phyloP scores from a whole-genome alignment of 2,797 vertebrate species.

The Phaenicophaeus curvirostris region DNA sequence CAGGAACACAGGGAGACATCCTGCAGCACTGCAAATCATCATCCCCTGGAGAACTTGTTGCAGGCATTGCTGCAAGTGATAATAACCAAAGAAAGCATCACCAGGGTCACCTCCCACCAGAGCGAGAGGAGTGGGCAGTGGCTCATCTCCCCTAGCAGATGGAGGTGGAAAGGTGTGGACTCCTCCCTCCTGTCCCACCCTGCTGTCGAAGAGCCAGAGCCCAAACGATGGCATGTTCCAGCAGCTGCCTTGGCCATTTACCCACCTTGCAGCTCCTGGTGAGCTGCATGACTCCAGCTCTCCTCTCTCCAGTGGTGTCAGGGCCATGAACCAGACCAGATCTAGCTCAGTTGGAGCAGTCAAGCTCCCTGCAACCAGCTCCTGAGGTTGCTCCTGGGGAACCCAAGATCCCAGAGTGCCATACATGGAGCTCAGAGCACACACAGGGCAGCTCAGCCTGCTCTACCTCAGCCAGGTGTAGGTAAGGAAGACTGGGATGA shows the following conservation, averaged over 20 bases:
- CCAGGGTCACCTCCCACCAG: neutral
- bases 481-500: too few species aligned
- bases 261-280: neutral
- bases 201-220: too few species aligned
- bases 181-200: neutral
- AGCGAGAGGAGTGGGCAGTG: neutral
- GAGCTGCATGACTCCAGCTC: neutral
- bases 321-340: neutral
- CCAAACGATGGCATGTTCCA: fast-evolving
- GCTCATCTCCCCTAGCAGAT: too few species aligned
- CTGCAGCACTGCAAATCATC: neutral
- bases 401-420: neutral
- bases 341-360: neutral
- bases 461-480: too few species aligned
- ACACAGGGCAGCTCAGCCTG: too few species aligned
- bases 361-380: neutral
- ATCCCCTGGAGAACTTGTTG: fast-evolving
- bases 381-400: neutral
- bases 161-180: neutral
- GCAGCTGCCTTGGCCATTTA: neutral
- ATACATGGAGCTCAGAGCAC: too few species aligned
- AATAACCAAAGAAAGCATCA: neutral
- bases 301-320: neutral
- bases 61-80: neutral
- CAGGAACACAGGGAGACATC: neutral